Percentiles rank a stretch among this genome's conserved stretches.
phyloP scores from a whole-genome alignment of 2,113 vertebrate genomes.

The Leiothrix lutea region DNA sequence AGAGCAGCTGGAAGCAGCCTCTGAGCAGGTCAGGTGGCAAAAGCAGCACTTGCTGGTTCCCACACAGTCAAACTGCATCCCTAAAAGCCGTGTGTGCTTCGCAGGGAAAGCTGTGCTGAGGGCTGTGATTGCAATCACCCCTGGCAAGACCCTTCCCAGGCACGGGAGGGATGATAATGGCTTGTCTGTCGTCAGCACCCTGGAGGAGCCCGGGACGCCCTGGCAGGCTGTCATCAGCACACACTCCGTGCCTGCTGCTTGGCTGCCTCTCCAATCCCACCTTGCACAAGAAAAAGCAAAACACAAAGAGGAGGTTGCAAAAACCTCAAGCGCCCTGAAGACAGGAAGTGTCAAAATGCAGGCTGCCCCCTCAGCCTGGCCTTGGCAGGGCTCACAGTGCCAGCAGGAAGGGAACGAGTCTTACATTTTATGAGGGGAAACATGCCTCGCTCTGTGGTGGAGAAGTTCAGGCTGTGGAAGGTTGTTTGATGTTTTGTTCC shows the following conservation, averaged over 20 bases:
- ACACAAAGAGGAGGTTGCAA: background rate
- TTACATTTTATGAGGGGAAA: background rate
- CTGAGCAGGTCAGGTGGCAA: background rate
- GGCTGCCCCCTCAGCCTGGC: background rate
- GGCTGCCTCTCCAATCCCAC: slow-evolving; percentile 4
- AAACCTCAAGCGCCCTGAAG: background rate
- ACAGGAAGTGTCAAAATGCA: slow-evolving; percentile 12
- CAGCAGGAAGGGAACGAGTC: background rate
- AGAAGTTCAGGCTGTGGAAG: background rate
- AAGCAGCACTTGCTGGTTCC: background rate
- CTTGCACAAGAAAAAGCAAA: slow-evolving; percentile 4
- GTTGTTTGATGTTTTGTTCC: background rate
- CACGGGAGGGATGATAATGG: background rate
- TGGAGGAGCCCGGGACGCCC: background rate
- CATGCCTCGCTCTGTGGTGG: background rate
- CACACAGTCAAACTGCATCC: background rate
- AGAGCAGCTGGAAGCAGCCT: background rate
- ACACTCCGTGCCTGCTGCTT: background rate
- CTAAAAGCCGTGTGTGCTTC: background rate
- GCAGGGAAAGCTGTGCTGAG: background rate
- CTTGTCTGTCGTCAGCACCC: background rate
- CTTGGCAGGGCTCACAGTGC: background rate
- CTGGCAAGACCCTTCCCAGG: background rate
- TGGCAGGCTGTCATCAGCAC: background rate
- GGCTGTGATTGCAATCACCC: background rate